Evolutionary conservation across 1,140 invertebrate species (phyloP), one percentile per base, ranked within the genome.

Genomic region (Gerris buenoi): DNA sequence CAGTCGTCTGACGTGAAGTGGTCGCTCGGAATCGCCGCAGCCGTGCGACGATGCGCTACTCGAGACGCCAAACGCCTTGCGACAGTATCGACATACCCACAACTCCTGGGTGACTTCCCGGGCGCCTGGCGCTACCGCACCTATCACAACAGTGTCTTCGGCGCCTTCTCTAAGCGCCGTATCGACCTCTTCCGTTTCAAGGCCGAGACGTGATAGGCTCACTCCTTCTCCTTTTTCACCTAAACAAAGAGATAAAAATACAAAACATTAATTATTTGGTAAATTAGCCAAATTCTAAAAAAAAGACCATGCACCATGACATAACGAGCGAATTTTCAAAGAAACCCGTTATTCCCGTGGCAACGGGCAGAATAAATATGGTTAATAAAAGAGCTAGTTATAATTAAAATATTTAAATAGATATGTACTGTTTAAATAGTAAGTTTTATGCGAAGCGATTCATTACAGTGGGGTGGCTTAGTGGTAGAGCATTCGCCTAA

Each of bases 41-140:
- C 77, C 81, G 14, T 73, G 72, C 64, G 71, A 70, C 70, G 77
- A 81, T 67, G 79, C 78, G 67, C 77, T 79, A 71, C 79, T 79
- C 27, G 76, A 70, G 69, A 70, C 68, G 25, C 72, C 70, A 18
- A 10, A 46, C 25, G 74, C 72, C 18, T 71, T 68, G 71, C 83
- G 81, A 58, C 84, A 83, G 14, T 82, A 84, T 78, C 88, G 92
- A 1, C 90, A 89, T 62, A 89, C 82, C 65, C 89, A 87, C 76
- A 90, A 93, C 73, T 89, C 87, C 74, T 90, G 89, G 80, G 90
- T 93, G 64, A 91, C 88, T 79, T 88, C 87, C 25, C 69, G 68
- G 18, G 66, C 67, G 13, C 80, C 79, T 18, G 79, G 80, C 1
- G 71, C 71, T 22, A 65, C 66, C 25, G 64, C 62, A 0, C 63